A percentile compares a stretch with the other conserved stretches of the same genome.
Evolutionary conservation across 53 echinoderm and acorn worm genomes (phyloP).

Genomic region (Echinarachnius parma): DNA sequence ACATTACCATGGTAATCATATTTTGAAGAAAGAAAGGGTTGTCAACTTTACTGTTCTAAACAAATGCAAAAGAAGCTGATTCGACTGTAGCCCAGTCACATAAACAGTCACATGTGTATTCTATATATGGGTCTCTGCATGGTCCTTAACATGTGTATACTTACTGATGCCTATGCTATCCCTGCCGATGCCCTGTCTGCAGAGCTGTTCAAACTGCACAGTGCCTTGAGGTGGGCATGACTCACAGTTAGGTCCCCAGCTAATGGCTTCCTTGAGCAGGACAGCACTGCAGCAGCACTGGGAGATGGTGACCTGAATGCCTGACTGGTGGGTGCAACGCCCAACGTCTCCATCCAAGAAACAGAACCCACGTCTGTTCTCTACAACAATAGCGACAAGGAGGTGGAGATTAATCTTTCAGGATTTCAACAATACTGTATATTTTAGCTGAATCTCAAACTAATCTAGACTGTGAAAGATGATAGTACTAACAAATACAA

Average conservation of each 20-base stretch:
- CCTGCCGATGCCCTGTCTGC: constrained; percentile 64
- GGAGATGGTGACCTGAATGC: constrained; percentile 86
- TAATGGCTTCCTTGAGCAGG: constrained; percentile 62
- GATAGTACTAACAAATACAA: no score
- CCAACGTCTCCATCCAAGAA: constrained; percentile 77
- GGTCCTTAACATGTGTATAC: no score
- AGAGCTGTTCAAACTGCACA: constrained; percentile 77
- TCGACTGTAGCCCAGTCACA: no score
- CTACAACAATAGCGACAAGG: constrained; percentile 36
- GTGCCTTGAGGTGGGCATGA: constrained; percentile 82
- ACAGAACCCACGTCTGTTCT: constrained; percentile 81
- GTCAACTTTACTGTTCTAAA: no score
- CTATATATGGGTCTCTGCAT: no score
- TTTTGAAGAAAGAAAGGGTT: no score
- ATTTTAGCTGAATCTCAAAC: no score
- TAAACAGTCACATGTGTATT: no score
- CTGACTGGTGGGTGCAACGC: constrained; percentile 74
- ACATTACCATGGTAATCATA: no score
- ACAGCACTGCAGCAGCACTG: constrained; percentile 92
- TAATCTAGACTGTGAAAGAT: no score
- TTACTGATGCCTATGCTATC: constrained; percentile 75
- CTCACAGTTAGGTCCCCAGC: constrained; percentile 90
- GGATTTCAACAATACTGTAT: neutral
- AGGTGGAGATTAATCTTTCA: neutral
- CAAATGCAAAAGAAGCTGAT: no score